These are phyloP conservation scores for Mystacornis crossleyi DNA, from an alignment of 2,113 vertebrate species.

Conservation along the genomic window DNA sequence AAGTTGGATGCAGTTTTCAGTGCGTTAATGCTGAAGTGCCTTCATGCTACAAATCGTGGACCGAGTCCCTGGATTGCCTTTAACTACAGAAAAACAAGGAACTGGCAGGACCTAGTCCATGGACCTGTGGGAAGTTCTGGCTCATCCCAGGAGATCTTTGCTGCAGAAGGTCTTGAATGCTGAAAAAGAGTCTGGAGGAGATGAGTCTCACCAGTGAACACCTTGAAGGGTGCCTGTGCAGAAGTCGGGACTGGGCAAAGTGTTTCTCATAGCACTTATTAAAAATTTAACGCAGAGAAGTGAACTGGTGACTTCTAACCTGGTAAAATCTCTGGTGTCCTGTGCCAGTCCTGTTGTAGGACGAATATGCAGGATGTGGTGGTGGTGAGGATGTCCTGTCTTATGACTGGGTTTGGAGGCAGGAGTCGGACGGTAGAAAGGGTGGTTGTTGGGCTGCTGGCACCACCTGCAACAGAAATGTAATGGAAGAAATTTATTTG, in stretches of 20 bases:
- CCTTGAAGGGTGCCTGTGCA: not conserved
- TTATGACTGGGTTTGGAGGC: not conserved
- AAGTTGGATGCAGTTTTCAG: not conserved
- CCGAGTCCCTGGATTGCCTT: not conserved
- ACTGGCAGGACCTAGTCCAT: not conserved
- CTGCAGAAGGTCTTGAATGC: not conserved
- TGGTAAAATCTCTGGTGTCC: not conserved
- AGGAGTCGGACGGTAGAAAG: not conserved
- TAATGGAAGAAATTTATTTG: not conserved
- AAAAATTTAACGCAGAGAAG: not conserved
- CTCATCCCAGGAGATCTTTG: rapidly evolving
- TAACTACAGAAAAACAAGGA: not conserved
- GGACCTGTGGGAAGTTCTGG: not conserved
- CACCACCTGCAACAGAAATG: not conserved
- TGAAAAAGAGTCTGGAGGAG: not conserved
- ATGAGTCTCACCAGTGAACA: not conserved
- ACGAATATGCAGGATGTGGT: not conserved
- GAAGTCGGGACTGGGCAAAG: not conserved
- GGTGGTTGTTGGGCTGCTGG: not conserved
- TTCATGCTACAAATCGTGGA: not conserved
- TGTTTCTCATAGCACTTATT: rapidly evolving
- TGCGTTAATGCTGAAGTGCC: not conserved
- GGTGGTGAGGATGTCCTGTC: not conserved
- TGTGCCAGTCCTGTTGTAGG: not conserved
- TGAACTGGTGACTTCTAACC: not conserved